phyloP scores from a whole-genome alignment of 2,113 vertebrate genomes.

The Chlorodrepanis virens region DNA sequence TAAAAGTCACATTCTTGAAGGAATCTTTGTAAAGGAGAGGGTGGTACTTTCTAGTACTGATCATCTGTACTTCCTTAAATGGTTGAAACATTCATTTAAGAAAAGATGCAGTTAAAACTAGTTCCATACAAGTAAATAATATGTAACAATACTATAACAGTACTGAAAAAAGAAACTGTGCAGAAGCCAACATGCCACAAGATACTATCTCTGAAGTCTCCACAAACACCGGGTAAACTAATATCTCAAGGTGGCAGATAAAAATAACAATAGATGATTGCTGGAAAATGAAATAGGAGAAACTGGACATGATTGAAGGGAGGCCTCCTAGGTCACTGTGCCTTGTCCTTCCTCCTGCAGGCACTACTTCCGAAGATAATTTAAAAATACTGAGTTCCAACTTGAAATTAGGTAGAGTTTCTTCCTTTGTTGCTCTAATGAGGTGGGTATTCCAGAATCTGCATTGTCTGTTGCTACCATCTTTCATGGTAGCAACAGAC shows the following conservation, averaged over 20 bases:
- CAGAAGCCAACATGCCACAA: conserved; percentile 44
- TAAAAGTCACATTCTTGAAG: neutral
- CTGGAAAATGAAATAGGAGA: neutral
- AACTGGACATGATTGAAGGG: neutral
- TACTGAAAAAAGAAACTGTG: conserved; percentile 55
- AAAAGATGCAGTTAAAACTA: conserved; percentile 11
- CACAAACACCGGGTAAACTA: conserved; percentile 27
- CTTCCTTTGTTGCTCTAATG: neutral
- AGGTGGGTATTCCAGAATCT: neutral
- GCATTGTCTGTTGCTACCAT: neutral
- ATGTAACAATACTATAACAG: conserved; percentile 5
- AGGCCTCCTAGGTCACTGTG: neutral
- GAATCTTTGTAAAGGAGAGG: neutral
- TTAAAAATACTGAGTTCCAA: neutral
- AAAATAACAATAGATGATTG: conserved; percentile 38
- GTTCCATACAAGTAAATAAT: neutral
- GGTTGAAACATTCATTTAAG: neutral
- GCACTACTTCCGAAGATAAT: neutral
- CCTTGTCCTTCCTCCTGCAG: neutral
- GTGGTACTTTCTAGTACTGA: neutral
- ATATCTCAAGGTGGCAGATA: conserved; percentile 29
- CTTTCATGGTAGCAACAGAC: neutral
- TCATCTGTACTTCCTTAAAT: neutral
- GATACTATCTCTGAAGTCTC: conserved; percentile 32
- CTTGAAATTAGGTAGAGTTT: neutral